These are phyloP conservation scores for Leguminivora glycinivorella DNA, from an alignment of 1,140 invertebrate species.

Conservation along the genomic window DNA sequence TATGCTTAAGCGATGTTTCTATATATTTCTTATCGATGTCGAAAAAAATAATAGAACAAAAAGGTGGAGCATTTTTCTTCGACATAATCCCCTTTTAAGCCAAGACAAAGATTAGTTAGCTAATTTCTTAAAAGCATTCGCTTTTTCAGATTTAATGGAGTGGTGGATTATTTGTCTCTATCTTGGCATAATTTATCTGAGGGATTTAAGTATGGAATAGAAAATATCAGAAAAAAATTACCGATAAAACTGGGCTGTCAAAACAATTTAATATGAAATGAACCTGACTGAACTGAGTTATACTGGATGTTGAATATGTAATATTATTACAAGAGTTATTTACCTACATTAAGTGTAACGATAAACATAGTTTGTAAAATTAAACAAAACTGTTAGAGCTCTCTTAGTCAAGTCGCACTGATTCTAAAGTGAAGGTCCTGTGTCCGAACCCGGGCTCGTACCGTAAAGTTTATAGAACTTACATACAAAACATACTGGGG, in stretches of 20 bases:
- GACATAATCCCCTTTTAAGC: slow-evolving; percentile 42
- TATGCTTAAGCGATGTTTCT: neutral
- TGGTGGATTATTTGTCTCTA: slow-evolving; percentile 60
- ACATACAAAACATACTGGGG: too few species aligned
- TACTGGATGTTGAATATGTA: neutral
- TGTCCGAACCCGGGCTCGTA: too few species aligned
- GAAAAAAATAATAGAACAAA: slow-evolving; percentile 31
- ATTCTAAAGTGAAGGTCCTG: too few species aligned
- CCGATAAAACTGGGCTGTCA: slow-evolving; percentile 47
- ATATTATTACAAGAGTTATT: too few species aligned
- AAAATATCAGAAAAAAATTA: slow-evolving; percentile 49
- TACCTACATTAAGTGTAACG: too few species aligned
- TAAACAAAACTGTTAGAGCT: too few species aligned
- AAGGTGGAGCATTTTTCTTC: slow-evolving; percentile 38
- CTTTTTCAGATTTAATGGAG: slow-evolving; percentile 57
- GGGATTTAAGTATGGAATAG: slow-evolving; percentile 47
- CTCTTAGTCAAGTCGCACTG: too few species aligned
- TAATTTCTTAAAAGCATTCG: slow-evolving; percentile 60
- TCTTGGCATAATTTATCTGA: slow-evolving; percentile 60
- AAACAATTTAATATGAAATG: neutral
- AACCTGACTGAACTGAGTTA: neutral
- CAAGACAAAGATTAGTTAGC: slow-evolving; percentile 47
- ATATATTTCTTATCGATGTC: neutral
- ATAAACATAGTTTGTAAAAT: too few species aligned
- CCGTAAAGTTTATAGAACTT: too few species aligned